Evolutionary conservation across 2,888 invertebrate species (phyloP).

Genomic region (Andrena praecox): DNA sequence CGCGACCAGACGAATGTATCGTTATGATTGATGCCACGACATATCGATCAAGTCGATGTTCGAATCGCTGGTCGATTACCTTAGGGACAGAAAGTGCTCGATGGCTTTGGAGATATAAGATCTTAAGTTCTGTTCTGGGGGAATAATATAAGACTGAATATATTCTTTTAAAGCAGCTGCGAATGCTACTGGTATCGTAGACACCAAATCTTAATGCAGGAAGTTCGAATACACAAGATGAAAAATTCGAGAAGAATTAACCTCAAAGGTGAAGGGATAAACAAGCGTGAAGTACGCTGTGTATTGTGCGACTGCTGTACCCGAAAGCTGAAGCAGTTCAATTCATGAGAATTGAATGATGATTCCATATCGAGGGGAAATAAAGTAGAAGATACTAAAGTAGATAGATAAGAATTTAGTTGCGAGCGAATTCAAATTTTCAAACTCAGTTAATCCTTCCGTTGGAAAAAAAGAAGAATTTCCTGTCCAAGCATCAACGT

Average conservation of each 20-base stretch:
- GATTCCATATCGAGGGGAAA: background rate
- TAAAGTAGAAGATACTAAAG: background rate
- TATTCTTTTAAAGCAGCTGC: no score
- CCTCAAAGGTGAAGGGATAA: background rate
- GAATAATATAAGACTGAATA: no score
- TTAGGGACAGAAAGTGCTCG: background rate
- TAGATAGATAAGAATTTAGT: background rate
- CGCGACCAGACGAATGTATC: background rate
- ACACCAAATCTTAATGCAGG: no score
- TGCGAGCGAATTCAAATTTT: background rate
- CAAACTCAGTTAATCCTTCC: background rate
- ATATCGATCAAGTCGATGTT: slow-evolving; percentile 7
- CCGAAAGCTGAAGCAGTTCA: background rate
- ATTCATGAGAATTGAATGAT: background rate
- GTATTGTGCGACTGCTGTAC: background rate
- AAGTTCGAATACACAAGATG: no score
- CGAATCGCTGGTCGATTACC: slow-evolving; percentile 5
- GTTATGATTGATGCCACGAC: background rate
- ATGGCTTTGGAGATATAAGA: background rate
- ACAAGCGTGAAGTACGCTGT: background rate
- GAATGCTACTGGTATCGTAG: no score
- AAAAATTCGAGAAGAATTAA: background rate
- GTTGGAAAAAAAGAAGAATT: no score
- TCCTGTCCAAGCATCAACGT: no score
- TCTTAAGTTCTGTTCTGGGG: no score